These are phyloP conservation scores for Nomada ferruginata DNA, from an alignment of 2,888 invertebrate genomes.

Conservation along the genomic window DNA sequence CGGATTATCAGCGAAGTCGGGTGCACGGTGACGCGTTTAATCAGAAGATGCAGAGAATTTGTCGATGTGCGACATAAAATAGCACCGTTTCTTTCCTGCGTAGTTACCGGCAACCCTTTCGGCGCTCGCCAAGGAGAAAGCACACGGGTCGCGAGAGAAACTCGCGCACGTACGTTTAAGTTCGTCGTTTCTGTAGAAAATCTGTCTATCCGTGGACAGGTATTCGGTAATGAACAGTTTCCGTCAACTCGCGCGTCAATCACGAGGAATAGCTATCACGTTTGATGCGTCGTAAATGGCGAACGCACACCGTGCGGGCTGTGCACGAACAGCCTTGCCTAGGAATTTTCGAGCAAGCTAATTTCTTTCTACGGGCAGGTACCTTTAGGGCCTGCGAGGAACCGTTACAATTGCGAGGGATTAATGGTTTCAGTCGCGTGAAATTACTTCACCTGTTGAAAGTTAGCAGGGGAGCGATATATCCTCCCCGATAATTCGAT, in stretches of 20 bases:
- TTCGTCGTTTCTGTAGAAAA: slow-evolving; percentile 32
- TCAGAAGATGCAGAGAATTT: too few relatives aligned
- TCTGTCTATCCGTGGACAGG: slow-evolving; percentile 11
- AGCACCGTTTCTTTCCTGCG: not conserved
- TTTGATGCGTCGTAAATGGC: slow-evolving; percentile 12
- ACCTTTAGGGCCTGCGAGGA: too few relatives aligned
- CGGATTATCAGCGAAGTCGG: too few relatives aligned
- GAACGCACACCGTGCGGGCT: not conserved
- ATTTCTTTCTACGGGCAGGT: too few relatives aligned
- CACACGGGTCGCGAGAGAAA: slow-evolving; percentile 29
- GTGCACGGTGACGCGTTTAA: too few relatives aligned
- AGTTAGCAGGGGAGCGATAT: not conserved
- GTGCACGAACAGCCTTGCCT: too few relatives aligned
- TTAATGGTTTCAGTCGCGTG: not conserved
- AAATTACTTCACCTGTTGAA: not conserved
- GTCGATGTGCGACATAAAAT: not conserved
- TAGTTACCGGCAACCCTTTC: slow-evolving; percentile 43
- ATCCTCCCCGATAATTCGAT: slow-evolving; percentile 10
- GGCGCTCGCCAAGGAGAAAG: slow-evolving; percentile 55
- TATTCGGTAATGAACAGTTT: slow-evolving; percentile 11
- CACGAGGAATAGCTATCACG: slow-evolving; percentile 2
- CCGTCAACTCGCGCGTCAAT: not conserved
- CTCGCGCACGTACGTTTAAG: slow-evolving; percentile 11
- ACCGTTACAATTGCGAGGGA: too few relatives aligned
- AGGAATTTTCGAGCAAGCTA: too few relatives aligned